Conservation (phyloP, 2,797 vertebrate species). For the Xenopus petersii region DNA sequence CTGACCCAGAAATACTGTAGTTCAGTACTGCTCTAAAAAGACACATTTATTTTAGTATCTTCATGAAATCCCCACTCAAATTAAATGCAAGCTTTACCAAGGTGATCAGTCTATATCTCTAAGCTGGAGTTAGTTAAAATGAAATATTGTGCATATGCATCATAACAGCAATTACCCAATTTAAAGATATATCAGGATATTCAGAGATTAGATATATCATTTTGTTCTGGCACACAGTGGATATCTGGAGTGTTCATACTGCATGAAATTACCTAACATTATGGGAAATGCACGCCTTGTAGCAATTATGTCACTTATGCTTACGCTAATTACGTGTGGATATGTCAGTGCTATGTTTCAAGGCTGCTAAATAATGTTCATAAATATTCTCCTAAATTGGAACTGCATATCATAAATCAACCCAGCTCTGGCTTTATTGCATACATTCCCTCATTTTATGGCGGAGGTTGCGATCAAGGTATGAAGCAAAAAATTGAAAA, state of each 20-base stretch:
- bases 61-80: no score
- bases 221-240: slow-evolving; percentile 61
- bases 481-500: slow-evolving; percentile 7
- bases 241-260: slow-evolving; percentile 72
- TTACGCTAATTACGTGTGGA: slow-evolving; percentile 67
- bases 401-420: slow-evolving; percentile 67
- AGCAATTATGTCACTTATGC: slow-evolving; percentile 78
- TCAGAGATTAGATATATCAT: slow-evolving; percentile 66
- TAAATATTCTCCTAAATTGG: slow-evolving; percentile 76
- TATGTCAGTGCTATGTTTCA: slow-evolving; percentile 70
- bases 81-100: slow-evolving; percentile 10
- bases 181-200: slow-evolving; percentile 57
- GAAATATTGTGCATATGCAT: slow-evolving; percentile 41
- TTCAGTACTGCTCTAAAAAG: no score
- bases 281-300: slow-evolving; percentile 71
- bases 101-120: slow-evolving; percentile 12
- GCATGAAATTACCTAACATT: slow-evolving; percentile 77
- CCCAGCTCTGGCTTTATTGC: slow-evolving; percentile 54
- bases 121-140: slow-evolving; percentile 34
- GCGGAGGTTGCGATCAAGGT: slow-evolving; percentile 24
- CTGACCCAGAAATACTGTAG: background rate
- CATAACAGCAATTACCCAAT: slow-evolving; percentile 39
- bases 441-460: background rate
- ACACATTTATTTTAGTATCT: no score
- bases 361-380: slow-evolving; percentile 77